Base-by-base conservation (phyloP, 2,797 vertebrate genomes). In the Brachyrhaphis roseni region DNA sequence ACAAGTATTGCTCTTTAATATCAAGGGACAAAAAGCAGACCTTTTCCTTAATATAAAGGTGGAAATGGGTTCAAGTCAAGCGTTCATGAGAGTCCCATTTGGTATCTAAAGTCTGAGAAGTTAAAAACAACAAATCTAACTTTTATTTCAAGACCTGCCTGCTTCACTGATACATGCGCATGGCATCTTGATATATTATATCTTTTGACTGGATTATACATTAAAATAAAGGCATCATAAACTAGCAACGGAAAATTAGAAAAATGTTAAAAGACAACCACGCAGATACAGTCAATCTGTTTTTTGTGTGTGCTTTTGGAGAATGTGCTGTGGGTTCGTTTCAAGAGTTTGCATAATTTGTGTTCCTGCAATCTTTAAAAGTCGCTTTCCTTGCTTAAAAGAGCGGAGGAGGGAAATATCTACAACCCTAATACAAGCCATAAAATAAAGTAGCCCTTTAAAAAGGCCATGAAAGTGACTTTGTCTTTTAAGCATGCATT, bases 331-430 rank as follows among this genome's bases (percentile, higher is more conserved):
- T 8, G 1, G 49, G 26, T 23, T 57, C 4, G 1, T 57, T 59
- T 75, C 51, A 75, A 31, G 39, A 28, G 41, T 75, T 43, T 59
- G 39, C 28, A 59, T 75, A 59, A 62, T 62, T 75, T 59, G 39
- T 43, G 12, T 43, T 51, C 34, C 20, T 74, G 34, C 11, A 55
- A 15, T 39, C 72, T 41, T 41, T 41, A 49, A 12, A 74, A 41
- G 34, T 39, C 26, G 1, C 31, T 34, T 51, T 36, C 11, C 47
- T 26, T 43, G 7, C 39, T n/a, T 13, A 74, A 74, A 74, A 55
- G 20, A 74, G 36, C 12, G 34, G 5, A 74, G 47, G 20, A 74
- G 12, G 7, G 49, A 74, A n/a, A n/a, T 55, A 41, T 26, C 6
- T 53, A 41, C 6, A 53, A 75, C 51, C 34, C 74, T 75, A 26